phyloP scores from a whole-genome alignment of 2,113 vertebrate species.

The Hippolais icterina region DNA sequence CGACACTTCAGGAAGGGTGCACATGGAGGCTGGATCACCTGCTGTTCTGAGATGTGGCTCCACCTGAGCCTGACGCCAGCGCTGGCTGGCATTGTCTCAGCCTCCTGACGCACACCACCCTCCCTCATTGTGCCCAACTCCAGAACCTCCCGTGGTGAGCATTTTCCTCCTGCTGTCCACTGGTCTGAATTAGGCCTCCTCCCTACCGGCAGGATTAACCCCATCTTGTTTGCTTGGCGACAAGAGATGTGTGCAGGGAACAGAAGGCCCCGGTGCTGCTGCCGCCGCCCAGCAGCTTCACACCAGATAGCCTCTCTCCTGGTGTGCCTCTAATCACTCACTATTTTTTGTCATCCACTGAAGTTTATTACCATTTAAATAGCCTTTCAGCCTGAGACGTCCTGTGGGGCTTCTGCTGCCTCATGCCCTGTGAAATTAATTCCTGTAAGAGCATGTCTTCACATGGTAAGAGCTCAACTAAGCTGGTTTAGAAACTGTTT shows the following conservation, averaged over 20 bases:
- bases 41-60: not conserved
- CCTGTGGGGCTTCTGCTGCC: not conserved
- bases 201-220: not conserved
- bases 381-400: not conserved
- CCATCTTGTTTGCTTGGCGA: not conserved
- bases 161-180: not conserved
- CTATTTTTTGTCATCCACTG: not conserved
- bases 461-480: not conserved
- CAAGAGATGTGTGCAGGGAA: not conserved
- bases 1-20: fast-evolving
- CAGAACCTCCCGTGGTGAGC: not conserved
- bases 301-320: not conserved
- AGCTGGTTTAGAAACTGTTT: not conserved
- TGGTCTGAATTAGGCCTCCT: not conserved
- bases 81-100: not conserved
- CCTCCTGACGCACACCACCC: not conserved
- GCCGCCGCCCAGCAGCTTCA: not conserved
- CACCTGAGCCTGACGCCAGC: not conserved
- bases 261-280: not conserved
- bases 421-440: not conserved
- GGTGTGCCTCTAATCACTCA: not conserved
- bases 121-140: not conserved
- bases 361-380: slow-evolving; percentile 59
- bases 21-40: not conserved
- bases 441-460: not conserved